phyloP scores from a whole-genome alignment of 2,888 invertebrate genomes.

The Pyrochroa serraticornis region DNA sequence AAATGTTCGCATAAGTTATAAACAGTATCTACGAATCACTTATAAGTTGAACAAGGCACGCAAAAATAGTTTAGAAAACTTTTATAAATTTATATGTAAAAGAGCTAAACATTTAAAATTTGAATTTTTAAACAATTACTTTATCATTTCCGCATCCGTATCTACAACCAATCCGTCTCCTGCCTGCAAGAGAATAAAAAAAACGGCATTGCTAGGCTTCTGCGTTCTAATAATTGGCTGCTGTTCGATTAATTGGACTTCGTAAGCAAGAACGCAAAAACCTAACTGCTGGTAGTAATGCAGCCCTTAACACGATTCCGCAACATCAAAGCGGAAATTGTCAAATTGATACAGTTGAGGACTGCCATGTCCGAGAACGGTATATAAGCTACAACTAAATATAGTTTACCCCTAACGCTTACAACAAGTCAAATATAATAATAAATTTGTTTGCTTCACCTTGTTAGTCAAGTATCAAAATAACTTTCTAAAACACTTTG shows the following conservation, averaged over 20 bases:
- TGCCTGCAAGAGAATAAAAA: constrained; percentile 40
- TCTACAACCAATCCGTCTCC: constrained; percentile 33
- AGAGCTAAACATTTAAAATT: constrained; percentile 47
- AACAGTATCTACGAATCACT: constrained; percentile 49
- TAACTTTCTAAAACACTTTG: constrained; percentile 6
- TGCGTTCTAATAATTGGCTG: not conserved
- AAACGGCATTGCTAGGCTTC: not conserved
- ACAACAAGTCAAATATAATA: constrained; percentile 44
- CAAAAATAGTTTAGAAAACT: constrained; percentile 54
- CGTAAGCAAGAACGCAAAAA: not conserved
- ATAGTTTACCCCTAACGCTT: constrained; percentile 37
- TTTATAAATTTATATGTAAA: constrained; percentile 41
- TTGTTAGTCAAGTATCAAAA: constrained; percentile 24
- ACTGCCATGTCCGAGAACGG: constrained; percentile 19
- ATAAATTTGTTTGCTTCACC: constrained; percentile 37
- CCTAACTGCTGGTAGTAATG: not conserved
- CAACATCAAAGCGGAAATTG: constrained; percentile 5
- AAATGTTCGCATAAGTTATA: constrained; percentile 44
- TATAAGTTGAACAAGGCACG: constrained; percentile 56
- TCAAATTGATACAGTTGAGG: constrained; percentile 12
- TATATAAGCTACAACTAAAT: constrained; percentile 39
- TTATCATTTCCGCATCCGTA: constrained; percentile 16
- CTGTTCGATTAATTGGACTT: not conserved
- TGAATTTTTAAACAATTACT: constrained; percentile 32
- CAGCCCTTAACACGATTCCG: not conserved